Evolutionary conservation across 2,113 vertebrate species (phyloP).

Genomic region (Rostratula benghalensis): DNA sequence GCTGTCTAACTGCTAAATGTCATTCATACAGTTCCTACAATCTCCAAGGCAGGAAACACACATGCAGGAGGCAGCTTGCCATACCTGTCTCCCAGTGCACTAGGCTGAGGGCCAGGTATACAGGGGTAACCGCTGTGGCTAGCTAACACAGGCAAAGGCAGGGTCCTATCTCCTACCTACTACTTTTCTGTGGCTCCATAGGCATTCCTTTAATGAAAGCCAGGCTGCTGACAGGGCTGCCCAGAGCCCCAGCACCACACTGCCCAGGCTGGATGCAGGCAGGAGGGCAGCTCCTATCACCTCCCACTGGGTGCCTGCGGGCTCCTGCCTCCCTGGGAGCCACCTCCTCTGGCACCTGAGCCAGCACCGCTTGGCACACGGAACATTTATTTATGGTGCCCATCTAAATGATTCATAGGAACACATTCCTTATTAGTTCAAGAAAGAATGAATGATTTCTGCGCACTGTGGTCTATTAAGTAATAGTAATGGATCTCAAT

Average conservation of each 20-base stretch:
- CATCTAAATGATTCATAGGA: conserved; percentile 12
- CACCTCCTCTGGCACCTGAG: not conserved
- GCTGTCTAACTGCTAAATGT: not conserved
- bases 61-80: not conserved
- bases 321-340: not conserved
- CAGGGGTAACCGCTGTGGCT: rapidly evolving
- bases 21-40: not conserved
- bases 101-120: not conserved
- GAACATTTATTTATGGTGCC: not conserved
- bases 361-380: rapidly evolving
- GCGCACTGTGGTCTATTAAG: conserved; percentile 14
- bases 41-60: not conserved
- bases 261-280: not conserved
- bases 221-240: not conserved
- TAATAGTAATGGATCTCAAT: conserved; percentile 50
- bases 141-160: not conserved
- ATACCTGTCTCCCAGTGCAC: not conserved
- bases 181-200: rapidly evolving
- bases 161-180: not conserved
- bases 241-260: rapidly evolving
- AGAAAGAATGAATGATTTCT: conserved; percentile 31
- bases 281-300: not conserved
- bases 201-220: not conserved
- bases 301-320: rapidly evolving
- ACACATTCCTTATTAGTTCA: not conserved